phyloP scores from a whole-genome alignment of 2,797 vertebrate genomes.

The Pelobates cultripes region DNA sequence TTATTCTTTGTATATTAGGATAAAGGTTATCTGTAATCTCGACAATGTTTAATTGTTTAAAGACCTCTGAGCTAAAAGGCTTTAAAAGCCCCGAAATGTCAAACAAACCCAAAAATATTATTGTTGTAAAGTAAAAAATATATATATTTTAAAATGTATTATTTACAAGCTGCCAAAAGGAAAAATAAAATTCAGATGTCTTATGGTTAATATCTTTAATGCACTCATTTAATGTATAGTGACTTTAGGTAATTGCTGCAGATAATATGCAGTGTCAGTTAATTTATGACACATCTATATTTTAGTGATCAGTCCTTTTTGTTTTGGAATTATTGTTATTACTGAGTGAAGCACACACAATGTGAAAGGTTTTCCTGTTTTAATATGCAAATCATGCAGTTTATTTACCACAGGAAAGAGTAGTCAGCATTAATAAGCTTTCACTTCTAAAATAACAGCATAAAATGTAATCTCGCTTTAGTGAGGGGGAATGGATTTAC shows the following conservation, averaged over 20 bases:
- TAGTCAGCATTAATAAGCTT: conserved; percentile 44
- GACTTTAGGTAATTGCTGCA: not conserved
- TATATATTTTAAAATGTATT: conserved; percentile 2
- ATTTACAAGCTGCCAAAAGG: conserved; percentile 1
- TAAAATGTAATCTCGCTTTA: conserved; percentile 22
- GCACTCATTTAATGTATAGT: conserved; percentile 1
- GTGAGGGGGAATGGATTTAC: not conserved
- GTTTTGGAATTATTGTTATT: conserved; percentile 39
- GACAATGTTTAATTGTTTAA: not conserved
- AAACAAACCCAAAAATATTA: conserved; percentile 9
- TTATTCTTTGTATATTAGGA: conserved; percentile 1
- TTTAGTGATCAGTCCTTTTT: conserved; percentile 5
- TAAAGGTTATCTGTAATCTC: not conserved
- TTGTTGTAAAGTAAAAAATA: conserved; percentile 5
- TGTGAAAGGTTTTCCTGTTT: conserved; percentile 45
- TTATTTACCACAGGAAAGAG: conserved; percentile 48
- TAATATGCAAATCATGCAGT: conserved; percentile 39
- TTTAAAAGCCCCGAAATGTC: conserved; percentile 1
- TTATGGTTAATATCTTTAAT: not conserved
- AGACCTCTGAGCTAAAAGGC: not conserved
- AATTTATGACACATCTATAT: not conserved
- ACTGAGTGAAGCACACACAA: conserved; percentile 30
- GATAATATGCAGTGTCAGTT: conserved; percentile 25
- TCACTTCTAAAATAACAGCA: conserved; percentile 42
- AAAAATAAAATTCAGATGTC: not conserved